Conservation (phyloP, 2,113 vertebrate species). For the Tyrannus savana region DNA sequence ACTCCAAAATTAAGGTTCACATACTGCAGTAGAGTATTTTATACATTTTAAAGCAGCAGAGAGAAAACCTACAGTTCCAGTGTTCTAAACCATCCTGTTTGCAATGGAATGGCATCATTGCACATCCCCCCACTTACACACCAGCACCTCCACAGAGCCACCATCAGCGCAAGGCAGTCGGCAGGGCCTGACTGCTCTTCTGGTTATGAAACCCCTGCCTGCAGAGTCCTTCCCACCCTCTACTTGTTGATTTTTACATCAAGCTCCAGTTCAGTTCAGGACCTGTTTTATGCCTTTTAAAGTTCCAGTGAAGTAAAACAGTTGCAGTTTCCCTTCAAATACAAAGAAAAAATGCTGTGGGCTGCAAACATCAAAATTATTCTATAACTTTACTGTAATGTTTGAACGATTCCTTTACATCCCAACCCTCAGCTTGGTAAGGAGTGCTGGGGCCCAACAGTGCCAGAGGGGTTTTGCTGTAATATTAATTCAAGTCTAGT, state of each 20-base stretch:
- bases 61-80: background rate
- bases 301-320: background rate
- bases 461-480: background rate
- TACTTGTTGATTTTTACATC: background rate
- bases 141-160: background rate
- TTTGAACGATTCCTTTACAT: background rate
- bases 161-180: background rate
- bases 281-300: background rate
- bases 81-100: background rate
- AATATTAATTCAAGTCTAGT: background rate
- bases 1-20: background rate
- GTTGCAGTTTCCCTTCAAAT: background rate
- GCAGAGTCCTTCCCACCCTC: background rate
- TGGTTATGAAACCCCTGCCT: background rate
- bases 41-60: background rate
- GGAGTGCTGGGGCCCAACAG: background rate
- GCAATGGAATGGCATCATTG: background rate
- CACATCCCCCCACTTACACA: background rate
- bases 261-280: constrained; percentile 13
- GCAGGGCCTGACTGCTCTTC: background rate
- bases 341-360: background rate
- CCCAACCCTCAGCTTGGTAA: background rate
- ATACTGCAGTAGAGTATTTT: no score
- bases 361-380: background rate
- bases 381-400: background rate